Evolutionary conservation across 2,113 vertebrate genomes (phyloP), one percentile per base, ranked within the genome.

Genomic region (Chauna torquata): DNA sequence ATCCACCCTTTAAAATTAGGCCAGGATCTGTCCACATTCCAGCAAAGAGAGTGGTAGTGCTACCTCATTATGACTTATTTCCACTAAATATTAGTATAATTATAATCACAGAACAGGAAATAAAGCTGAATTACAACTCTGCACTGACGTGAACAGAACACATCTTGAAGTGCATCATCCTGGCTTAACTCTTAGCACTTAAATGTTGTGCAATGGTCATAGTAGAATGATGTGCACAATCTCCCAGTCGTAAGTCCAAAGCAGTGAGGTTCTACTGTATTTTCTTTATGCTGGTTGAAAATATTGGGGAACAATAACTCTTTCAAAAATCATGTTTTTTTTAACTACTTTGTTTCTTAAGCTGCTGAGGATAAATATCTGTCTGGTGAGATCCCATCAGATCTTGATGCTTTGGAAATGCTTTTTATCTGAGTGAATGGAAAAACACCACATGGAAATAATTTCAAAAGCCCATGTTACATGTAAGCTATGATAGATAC

Each of bases 61-160:
- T 96, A 96, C 97, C 96, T 97, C 95, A 1, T 97, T 93, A 88
- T 77, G 89, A 86, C 30, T 93, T 64, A n/a, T 55, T 81, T 91
- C 44, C 54, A 45, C 86, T 71, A 47, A 72, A 40, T 27, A 16
- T 17, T 28, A 50, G 17, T 36, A 27, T 12, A 4, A 2, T 59
- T 71, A 8, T 14, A 52, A 45, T 49, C 27, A 24, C 6, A 61
- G 61, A 40, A 11, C 16, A 82, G 70, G 84, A 69, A 72, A 36
- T 42, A 40, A 83, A 84, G 62, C 82, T 69, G 79, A 90, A 52
- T 80, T 82, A 23, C 57, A 64, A 65, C 49, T 23, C 61, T 69
- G 23, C 71, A 16, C 12, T 69, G 65, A 11, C 69, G 54, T 47
- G 81, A 87, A 71, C 44, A n/a, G 55, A 77, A 12, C n/a, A 8